A percentile compares a stretch with the other conserved stretches of the same genome.
Conservation (phyloP, 2,797 vertebrate genomes). For the Hypotaenidia okinawae region DNA sequence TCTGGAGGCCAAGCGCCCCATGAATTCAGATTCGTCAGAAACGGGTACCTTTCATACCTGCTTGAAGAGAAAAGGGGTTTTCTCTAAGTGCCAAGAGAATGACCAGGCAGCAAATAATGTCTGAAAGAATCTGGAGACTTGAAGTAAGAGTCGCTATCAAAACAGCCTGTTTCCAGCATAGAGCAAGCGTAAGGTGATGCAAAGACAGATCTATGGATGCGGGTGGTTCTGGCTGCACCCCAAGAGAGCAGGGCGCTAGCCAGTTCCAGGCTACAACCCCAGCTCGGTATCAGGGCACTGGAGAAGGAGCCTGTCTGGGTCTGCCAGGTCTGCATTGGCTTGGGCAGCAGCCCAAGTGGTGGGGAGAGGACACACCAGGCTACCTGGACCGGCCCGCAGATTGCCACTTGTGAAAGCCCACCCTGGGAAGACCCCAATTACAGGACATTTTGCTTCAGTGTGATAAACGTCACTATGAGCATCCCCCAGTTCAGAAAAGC, state of each 20-base stretch:
- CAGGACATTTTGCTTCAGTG: background rate
- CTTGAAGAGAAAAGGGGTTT: background rate
- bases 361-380: background rate
- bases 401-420: rapidly evolving
- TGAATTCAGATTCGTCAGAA: background rate
- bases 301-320: background rate
- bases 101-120: background rate
- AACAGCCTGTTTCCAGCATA: background rate
- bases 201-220: background rate
- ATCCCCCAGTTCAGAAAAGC: background rate
- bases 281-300: background rate
- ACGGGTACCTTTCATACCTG: background rate
- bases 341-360: background rate
- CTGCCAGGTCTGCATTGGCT: background rate
- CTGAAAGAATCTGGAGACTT: background rate
- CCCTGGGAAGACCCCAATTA: background rate
- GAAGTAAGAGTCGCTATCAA: background rate
- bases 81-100: background rate
- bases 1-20: background rate
- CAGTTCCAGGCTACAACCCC: background rate
- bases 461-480: background rate
- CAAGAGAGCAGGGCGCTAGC: background rate
- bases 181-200: background rate
- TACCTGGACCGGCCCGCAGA: background rate
- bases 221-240: background rate